Conservation (phyloP, 2,888 invertebrate species). For the Apocheima hispidaria region DNA sequence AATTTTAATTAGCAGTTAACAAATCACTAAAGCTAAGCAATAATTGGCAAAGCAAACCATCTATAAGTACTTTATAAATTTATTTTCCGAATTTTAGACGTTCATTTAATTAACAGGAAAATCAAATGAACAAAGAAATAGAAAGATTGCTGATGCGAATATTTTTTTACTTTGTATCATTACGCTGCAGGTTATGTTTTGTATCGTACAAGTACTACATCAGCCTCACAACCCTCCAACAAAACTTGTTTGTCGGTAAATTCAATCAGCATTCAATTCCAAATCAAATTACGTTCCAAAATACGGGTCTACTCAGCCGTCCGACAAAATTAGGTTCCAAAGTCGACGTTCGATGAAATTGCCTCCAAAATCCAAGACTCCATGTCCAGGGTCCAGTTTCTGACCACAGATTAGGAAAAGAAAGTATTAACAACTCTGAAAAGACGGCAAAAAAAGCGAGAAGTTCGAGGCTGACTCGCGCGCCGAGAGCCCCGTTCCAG, state of each 20-base stretch:
- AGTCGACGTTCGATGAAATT: constrained; percentile 19
- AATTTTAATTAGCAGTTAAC: not conserved
- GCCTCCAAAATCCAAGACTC: constrained; percentile 11
- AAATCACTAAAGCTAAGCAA: not conserved
- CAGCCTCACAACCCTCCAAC: not conserved
- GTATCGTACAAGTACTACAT: not conserved
- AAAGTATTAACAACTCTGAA: not conserved
- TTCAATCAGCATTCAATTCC: constrained; percentile 18
- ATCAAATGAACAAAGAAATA: no score
- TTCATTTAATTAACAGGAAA: no score
- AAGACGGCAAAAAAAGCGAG: no score
- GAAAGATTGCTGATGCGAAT: no score
- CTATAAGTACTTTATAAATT: no score
- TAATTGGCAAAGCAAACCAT: no score
- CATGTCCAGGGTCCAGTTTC: constrained; percentile 15
- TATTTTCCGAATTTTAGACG: no score
- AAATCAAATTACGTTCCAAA: constrained; percentile 20
- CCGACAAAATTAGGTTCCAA: constrained; percentile 15
- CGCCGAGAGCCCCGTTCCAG: no score
- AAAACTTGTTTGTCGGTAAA: constrained; percentile 7
- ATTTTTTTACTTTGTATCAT: no score
- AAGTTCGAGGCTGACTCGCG: no score
- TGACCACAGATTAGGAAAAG: not conserved
- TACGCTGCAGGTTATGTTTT: no score
- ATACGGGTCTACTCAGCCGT: constrained; percentile 1